phyloP scores from a whole-genome alignment of 2,797 vertebrate species.

The Melanotaenia maccullochi region DNA sequence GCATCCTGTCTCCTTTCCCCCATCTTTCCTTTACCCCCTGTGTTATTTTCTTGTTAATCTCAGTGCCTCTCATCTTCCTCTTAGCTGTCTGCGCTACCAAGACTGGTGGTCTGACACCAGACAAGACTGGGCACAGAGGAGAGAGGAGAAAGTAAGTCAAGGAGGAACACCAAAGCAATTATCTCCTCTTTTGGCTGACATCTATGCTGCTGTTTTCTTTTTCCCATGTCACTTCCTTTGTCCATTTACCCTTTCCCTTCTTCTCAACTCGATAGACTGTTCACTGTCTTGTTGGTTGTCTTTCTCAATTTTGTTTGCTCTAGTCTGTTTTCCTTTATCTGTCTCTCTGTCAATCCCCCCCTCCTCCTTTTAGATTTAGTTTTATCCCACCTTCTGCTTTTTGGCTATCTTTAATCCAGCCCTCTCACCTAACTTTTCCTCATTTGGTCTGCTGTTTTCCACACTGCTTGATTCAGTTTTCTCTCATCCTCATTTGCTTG shows the following conservation, averaged over 20 bases:
- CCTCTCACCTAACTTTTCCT: slow-evolving; percentile 20
- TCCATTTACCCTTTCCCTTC: slow-evolving; percentile 50
- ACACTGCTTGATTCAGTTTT: slow-evolving; percentile 15
- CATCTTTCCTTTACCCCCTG: not conserved
- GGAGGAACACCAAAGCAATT: slow-evolving; percentile 68
- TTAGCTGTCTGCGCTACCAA: slow-evolving; percentile 14
- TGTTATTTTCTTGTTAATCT: slow-evolving; percentile 13
- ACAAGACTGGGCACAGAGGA: slow-evolving; percentile 44
- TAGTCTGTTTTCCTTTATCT: slow-evolving; percentile 52
- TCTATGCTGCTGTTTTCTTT: slow-evolving; percentile 53
- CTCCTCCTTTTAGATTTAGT: slow-evolving; percentile 16
- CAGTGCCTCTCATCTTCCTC: slow-evolving; percentile 1
- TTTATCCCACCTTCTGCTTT: slow-evolving; percentile 38
- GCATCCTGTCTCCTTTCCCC: slow-evolving; percentile 5
- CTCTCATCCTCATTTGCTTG: slow-evolving; percentile 11
- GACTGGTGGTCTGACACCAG: slow-evolving; percentile 64
- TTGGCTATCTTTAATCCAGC: slow-evolving; percentile 38
- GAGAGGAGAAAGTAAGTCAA: slow-evolving; percentile 25
- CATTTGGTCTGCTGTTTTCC: slow-evolving; percentile 29
- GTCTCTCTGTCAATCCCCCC: slow-evolving; percentile 31
- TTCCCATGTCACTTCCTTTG: slow-evolving; percentile 46
- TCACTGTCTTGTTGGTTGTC: slow-evolving; percentile 46
- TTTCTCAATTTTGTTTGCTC: slow-evolving; percentile 44
- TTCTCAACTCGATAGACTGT: slow-evolving; percentile 49
- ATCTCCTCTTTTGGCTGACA: slow-evolving; percentile 67